These are phyloP conservation scores for Aurelia coerulea DNA, from an alignment of 30 jellyfish, hydroid and myxozoan genomes.

Conservation along the genomic window DNA sequence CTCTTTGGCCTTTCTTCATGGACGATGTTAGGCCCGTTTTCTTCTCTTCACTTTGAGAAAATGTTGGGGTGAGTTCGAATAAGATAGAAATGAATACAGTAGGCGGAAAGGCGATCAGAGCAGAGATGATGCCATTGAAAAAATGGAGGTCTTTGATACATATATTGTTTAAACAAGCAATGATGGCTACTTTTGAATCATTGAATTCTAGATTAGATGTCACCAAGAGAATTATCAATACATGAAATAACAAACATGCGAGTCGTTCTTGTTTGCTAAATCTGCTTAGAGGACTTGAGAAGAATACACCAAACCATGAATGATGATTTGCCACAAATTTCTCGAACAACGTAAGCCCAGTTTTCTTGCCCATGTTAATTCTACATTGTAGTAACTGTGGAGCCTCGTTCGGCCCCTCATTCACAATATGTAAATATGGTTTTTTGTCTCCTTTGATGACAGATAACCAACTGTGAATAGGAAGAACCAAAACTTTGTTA, in stretches of 20 bases:
- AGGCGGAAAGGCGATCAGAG: conserved; percentile 3
- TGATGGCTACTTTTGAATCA: background rate
- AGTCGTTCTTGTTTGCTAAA: conserved; percentile 24
- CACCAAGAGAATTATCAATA: conserved; percentile 2
- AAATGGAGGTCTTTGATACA: conserved; percentile 2
- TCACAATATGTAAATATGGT: background rate
- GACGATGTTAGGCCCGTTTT: background rate
- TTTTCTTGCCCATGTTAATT: background rate
- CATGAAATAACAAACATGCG: background rate
- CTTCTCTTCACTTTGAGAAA: background rate
- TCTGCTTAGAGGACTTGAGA: conserved; percentile 27
- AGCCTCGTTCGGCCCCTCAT: background rate
- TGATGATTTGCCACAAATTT: conserved; percentile 17
- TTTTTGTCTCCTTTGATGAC: background rate
- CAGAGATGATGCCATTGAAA: background rate
- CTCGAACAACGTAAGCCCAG: background rate
- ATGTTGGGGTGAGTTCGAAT: background rate
- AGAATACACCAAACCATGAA: conserved; percentile 46
- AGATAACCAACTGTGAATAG: conserved; percentile 40
- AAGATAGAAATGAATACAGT: background rate
- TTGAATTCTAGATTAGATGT: background rate
- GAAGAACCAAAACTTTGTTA: background rate
- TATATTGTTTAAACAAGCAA: background rate
- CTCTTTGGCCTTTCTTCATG: background rate
- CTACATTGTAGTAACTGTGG: no score